phyloP scores from a whole-genome alignment of 2,888 invertebrate genomes.

The Parelbella ahira region DNA sequence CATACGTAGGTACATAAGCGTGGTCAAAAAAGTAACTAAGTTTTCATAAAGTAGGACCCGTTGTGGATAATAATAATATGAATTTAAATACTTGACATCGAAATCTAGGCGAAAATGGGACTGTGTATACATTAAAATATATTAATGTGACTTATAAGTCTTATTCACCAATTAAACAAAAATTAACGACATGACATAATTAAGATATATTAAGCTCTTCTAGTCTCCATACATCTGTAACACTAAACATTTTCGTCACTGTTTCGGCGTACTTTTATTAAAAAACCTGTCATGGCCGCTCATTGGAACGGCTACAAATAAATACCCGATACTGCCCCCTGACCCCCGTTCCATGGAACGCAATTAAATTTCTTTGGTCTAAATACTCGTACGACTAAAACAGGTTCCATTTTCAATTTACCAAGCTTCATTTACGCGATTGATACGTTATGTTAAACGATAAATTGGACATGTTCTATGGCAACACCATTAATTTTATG shows the following conservation, averaged over 20 bases:
- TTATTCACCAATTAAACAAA: too few relatives aligned
- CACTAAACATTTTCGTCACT: conserved; percentile 13
- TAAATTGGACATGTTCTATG: conserved; percentile 21
- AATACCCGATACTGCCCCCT: conserved; percentile 46
- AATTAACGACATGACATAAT: too few relatives aligned
- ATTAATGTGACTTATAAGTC: too few relatives aligned
- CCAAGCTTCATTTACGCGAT: conserved; percentile 38
- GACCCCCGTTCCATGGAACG: conserved; percentile 55
- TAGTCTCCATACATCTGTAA: not conserved
- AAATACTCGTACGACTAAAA: conserved; percentile 42
- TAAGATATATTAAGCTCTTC: too few relatives aligned
- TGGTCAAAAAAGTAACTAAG: too few relatives aligned
- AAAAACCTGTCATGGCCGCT: conserved; percentile 49
- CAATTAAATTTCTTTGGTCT: conserved; percentile 62
- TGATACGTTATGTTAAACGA: conserved; percentile 25
- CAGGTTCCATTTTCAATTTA: conserved; percentile 40
- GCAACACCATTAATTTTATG: conserved; percentile 20
- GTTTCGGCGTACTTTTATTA: conserved; percentile 41
- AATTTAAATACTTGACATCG: too few relatives aligned
- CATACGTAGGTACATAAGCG: too few relatives aligned
- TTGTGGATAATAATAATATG: too few relatives aligned
- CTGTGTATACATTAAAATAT: too few relatives aligned
- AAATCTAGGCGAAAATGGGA: too few relatives aligned
- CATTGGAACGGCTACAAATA: conserved; percentile 50
- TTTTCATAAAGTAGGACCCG: too few relatives aligned